Evolutionary conservation across 2,797 vertebrate genomes (phyloP), one percentile per base, ranked within the genome.

Genomic region (Acomys russatus): DNA sequence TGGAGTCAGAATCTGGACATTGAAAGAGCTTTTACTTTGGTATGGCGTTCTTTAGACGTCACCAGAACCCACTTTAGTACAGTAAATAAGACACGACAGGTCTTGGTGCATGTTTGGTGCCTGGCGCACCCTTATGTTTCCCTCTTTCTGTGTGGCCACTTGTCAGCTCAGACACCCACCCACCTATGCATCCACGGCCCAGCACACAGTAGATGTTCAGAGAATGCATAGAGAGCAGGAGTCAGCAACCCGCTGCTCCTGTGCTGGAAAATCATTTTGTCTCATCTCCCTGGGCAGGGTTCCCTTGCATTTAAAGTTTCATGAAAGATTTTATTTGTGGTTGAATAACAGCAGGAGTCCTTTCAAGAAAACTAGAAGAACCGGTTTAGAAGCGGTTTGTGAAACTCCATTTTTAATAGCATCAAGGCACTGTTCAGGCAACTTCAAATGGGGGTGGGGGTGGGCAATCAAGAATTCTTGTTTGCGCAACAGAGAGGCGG

Each of bases 341-440:
- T 87, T 64, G 70, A 94, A 70, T 90, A 95, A 94, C 66, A 94
- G 86, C 85, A 1, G 64, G 82, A 51, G 74, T 95, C 97, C 95
- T 96, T 97, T 97, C 56, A 95, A 94, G 87, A 87, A 97, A 98
- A 98, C 94, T 10, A 82, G 98, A 98, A 97, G 97, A 98, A 98
- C 97, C 91, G 97, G 97, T 98, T 98, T 94, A 51, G 94, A 91
- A 56, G 71, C 80, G 9, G 94, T 96, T 94, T 96, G 66, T 94
- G 95, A 97, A 97, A 97, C 89, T 95, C 79, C 28, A 44, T 97
- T 95, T 88, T 97, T 97, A 98, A 96, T 90, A 97, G 95, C 92
- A 92, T 49, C 2, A 17, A 94, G 93, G 85, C 92, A 38, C 1
- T 1, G 71, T 85, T 92, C 61, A 89, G 54, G 85, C 83, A 96